A percentile compares a stretch with the other conserved stretches of the same genome.
Conservation (phyloP, 23 tunicate species). For the Botrylloides violaceus region DNA sequence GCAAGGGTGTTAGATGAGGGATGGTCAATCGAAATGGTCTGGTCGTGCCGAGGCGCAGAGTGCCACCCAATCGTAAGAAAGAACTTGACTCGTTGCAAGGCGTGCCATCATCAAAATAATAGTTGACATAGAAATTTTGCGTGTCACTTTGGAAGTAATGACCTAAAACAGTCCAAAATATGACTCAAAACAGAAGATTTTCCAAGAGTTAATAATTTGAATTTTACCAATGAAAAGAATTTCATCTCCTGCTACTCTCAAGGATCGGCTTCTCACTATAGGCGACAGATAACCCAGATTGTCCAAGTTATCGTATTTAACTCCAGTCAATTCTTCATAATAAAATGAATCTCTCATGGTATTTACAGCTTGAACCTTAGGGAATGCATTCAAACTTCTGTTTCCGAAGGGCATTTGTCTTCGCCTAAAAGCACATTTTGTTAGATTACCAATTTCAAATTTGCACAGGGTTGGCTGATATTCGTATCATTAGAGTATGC, state of each 20-base stretch:
- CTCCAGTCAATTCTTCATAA: slow-evolving; percentile 19
- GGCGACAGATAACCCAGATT: not conserved
- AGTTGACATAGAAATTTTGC: slow-evolving; percentile 7
- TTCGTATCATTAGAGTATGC: no score
- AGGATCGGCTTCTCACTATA: not conserved
- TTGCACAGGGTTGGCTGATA: no score
- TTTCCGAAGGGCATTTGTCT: slow-evolving; percentile 21
- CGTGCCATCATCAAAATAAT: slow-evolving; percentile 5
- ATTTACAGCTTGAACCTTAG: slow-evolving; percentile 9
- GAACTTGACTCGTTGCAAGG: not conserved
- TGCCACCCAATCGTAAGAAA: slow-evolving; percentile 1
- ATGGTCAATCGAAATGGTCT: not conserved
- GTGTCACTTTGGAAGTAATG: slow-evolving; percentile 11
- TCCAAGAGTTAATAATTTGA: no score
- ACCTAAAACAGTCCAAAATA: slow-evolving; percentile 9
- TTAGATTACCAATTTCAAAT: no score
- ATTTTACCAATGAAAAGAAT: slow-evolving; percentile 13
- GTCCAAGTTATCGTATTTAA: slow-evolving; percentile 6
- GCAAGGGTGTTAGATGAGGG: slow-evolving; percentile 2
- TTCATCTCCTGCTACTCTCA: slow-evolving; percentile 5
- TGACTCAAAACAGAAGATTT: no score
- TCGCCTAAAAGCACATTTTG: no score
- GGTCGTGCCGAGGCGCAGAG: not conserved
- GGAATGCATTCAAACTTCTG: not conserved
- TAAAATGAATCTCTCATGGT: slow-evolving; percentile 21